Base-by-base conservation (phyloP, 2,888 invertebrate genomes). In the Diaprepes abbreviatus region DNA sequence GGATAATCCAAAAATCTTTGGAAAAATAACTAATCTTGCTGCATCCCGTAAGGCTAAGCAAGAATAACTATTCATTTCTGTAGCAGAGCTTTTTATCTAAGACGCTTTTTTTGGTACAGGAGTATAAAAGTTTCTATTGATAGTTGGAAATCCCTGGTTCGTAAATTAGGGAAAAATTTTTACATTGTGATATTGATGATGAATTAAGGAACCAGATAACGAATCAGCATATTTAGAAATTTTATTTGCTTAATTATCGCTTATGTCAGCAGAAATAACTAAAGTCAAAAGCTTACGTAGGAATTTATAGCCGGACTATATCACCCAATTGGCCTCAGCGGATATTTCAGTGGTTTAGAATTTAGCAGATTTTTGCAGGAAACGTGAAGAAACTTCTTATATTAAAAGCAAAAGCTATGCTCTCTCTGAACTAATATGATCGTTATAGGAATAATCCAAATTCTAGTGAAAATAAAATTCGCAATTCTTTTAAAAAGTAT, bases 191-290 rank as follows among this genome's bases (percentile, higher is more conserved):
- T 28, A n/a, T n/a, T n/a, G n/a, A n/a, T 24, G 62, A 62, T 50
- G 43, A 45, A n/a, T 17, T 40, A 3, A 50, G 62, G 62, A n/a
- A 50, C 1, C 31, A 62, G 10, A 62, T 62, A 1, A 62, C n/a
- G 28, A 3, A 16, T 7, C 48, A 38, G 57, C 35, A 3, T 9
- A 19, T 33, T 33, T 33, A 10, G 33, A 33, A 10, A 10, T 2
- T 10, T 10, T 33, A 2, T 33, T 33, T 10, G 6, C 16, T 33
- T 3, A 17, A 16, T 16, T 62, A 12, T 10, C 10, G 3, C 50
- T 19, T 12, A 2, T 10, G 3, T 50, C 50, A 3, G 28, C 62
- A 5, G 31, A 62, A 48, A 19, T 21, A 3, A 62, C 48, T n/a
- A 62, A 33, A 31, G 17, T 59, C 14, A 62, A 62, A 50, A 24